Base-by-base conservation (phyloP, 2,113 vertebrate genomes). In the Sprattus sprattus region DNA sequence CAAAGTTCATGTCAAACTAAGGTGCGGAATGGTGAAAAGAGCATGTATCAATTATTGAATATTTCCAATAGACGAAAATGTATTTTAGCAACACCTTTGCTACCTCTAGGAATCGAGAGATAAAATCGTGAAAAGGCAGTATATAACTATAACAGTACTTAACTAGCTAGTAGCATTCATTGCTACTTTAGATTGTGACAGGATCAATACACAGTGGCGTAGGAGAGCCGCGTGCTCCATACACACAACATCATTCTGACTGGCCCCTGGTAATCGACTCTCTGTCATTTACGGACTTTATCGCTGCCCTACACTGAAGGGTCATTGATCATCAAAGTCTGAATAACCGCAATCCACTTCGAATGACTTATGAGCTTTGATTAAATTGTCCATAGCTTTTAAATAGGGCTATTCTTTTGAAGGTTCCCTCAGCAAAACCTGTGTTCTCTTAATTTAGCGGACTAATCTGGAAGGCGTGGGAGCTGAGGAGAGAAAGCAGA, bases 301-400 rank as follows among this genome's bases (percentile, higher is more conserved):
- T 78, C 2, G 11, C 39, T 78, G 71, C 39, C 71, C 71, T 78
- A 18, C 32, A 4, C 71, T 78, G 28, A 78, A 78, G 71, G 32
- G 28, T 78, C 71, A 78, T 78, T 78, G 71, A 78, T 78, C 71
- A 78, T 78, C 71, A 78, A 78, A 78, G 32, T 78, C 3, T 44
- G 10, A 78, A 78, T 78, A 78, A 78, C 44, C 6, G 71, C 71
- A 16, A 78, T 32, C 71, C 32, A 78, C 4, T 78, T 28, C 25
- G 15, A 78, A 78, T 78, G 28, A 78, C 71, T 28, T 71, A 78
- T 78, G 71, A 39, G 71, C 71, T 15, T 78, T 78, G 11, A 15
- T 13, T 15, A 78, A 16, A 78, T 39, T 39, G 71, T 39, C 71
- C 32, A 39, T 16, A 16, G 71, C 11, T 44, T 44, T 78, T 78